Percentiles rank a stretch among this genome's conserved stretches.
Conservation (phyloP, 2,113 vertebrate species). For the Falcunculus frontatus region DNA sequence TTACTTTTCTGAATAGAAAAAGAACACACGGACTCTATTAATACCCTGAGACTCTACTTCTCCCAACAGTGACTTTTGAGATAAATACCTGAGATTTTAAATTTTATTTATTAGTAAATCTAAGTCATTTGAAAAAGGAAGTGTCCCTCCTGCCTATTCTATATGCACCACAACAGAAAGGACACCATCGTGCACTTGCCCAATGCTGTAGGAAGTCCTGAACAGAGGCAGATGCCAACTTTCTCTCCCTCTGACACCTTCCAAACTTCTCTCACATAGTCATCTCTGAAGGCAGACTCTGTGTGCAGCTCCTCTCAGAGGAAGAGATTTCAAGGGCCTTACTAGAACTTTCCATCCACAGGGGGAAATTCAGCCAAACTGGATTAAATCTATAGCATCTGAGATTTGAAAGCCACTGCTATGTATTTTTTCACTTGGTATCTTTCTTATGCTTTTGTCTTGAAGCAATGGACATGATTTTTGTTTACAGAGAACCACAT, state of each 20-base stretch:
- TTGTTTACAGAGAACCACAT: background rate
- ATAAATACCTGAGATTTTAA: background rate
- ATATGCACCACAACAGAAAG: background rate
- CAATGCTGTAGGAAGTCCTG: background rate
- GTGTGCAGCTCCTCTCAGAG: background rate
- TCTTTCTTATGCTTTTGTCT: background rate
- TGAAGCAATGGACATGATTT: background rate
- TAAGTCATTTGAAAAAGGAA: background rate
- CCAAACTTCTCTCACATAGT: background rate
- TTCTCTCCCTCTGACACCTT: background rate
- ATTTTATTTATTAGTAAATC: background rate
- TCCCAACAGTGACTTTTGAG: background rate
- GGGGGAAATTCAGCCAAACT: background rate
- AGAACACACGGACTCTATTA: background rate
- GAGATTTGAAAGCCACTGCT: background rate
- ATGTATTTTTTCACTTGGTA: accelerated
- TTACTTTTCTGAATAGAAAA: background rate
- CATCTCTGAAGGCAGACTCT: background rate
- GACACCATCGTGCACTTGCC: background rate
- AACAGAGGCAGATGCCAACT: background rate
- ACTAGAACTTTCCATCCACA: background rate
- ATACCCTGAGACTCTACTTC: background rate
- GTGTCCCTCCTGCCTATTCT: background rate
- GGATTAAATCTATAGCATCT: background rate
- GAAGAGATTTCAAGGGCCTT: background rate